Evolutionary conservation across 2,797 vertebrate species (phyloP), one percentile per base, ranked within the genome.

Genomic region (Poecilia velifera): DNA sequence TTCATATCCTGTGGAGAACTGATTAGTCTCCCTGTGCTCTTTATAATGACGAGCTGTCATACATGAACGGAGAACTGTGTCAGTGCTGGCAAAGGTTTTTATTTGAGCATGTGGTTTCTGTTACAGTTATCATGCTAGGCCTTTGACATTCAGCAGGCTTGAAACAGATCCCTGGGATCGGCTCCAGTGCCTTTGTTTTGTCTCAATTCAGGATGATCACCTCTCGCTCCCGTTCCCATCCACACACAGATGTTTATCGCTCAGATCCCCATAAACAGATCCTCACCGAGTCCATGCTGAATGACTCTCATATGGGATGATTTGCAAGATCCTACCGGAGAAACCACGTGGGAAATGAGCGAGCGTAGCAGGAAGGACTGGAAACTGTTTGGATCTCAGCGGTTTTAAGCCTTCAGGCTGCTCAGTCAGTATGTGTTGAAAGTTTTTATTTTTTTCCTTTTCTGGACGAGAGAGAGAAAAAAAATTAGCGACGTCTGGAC

Each of bases 91-190:
- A 55, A 84, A 81, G 73, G 74, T 85, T 90, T 53, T 87, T 89
- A 85, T 90, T 90, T 90, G 43, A 87, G 90, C 89, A 93, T 86
- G 88, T 93, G 89, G 87, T 90, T 88, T 78, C 85, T 81, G 88
- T 93, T 91, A 84, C 46, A 78, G 81, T 82, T 53, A 82, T 80
- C 79, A 6, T 84, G 80, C 92, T 89, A 87, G 84, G 75, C 78
- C 73, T 62, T 70, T 25, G 76, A 84, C 82, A 84, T 84, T 84
- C 53, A 46, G 1, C 4, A 3, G 72, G 77, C 57, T 85, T 77
- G 51, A 16, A 77, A 82, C 55, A 62, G 81, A 85, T 88, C 62
- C 82, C 76, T 84, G 86, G 87, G 83, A 20, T 13, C 4, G 31
- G 43, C 82, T 84, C 84, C 86, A 22, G 71, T 73, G 76, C 87